Base-by-base conservation (phyloP, 2,797 vertebrate genomes). In the Lycodopsis pacificus region DNA sequence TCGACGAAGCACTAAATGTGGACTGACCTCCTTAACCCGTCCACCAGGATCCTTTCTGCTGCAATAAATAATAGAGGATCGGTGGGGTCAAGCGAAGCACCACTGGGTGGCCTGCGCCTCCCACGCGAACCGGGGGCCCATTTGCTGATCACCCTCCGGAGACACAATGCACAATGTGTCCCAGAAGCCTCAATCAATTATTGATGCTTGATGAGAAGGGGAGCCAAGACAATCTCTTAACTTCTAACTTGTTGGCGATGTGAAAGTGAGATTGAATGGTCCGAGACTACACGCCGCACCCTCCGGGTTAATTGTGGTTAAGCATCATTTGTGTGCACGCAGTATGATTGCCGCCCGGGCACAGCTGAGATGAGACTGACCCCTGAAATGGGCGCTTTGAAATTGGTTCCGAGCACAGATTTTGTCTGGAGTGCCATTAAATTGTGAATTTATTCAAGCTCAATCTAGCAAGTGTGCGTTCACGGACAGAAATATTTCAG, bases 41-140 rank as follows among this genome's bases (percentile, higher is more conserved):
- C 94, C 92, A 90, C 86, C 79, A 87, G 88, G 87, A 93, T 93
- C 88, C 57, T 89, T 82, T 92, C 85, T 89, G 71, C 75, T 82
- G 87, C 91, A 90, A 97, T 97, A 94, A 98, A 97, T 98, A 98
- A 97, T 97, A 91, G 94, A 98, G 93, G 89, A 96, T 73, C 46
- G 82, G 75, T 46, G 78, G 87, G 94, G 94, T 95, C 92, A 92
- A 91, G 81, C 76, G 86, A 46, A 85, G 86, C 75, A 83, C 74
- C 88, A 49, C 49, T 65, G 83, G 78, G 66, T 66, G 80, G 82
- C 90, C 82, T 80, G 51, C 79, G 75, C 74, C 81, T 87, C 84
- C 84, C 83, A 82, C 61, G 27, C 15, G 13, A 38, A 63, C 22
- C 7, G 25, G 65, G 82, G 82, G 82, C 85, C 91, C 62, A 58